phyloP scores from a whole-genome alignment of 2,797 vertebrate species.

The Philypnodon macrostomus region DNA sequence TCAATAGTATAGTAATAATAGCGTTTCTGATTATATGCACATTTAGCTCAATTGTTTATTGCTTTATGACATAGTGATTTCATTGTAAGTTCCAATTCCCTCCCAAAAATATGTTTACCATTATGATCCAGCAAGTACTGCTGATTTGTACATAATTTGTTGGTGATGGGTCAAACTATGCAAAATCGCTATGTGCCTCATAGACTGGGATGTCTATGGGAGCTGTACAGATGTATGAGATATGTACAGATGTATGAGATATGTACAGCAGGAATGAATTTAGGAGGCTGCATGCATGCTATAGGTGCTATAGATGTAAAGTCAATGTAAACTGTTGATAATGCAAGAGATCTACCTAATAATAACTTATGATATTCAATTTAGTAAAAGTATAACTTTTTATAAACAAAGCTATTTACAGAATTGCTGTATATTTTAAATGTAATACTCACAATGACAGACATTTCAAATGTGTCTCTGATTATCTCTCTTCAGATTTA shows the following conservation, averaged over 20 bases:
- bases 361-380: no score
- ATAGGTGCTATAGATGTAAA: slow-evolving; percentile 29
- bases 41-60: no score
- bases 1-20: no score
- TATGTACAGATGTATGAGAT: slow-evolving; percentile 20
- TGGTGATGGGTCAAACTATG: slow-evolving; percentile 32
- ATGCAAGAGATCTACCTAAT: no score
- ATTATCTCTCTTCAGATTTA: slow-evolving; percentile 79
- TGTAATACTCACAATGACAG: no score
- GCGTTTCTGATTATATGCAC: no score
- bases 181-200: slow-evolving; percentile 33
- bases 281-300: slow-evolving; percentile 31
- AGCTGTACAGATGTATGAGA: slow-evolving; percentile 20
- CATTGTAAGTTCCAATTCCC: no score
- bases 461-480: slow-evolving; percentile 4
- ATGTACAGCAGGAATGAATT: slow-evolving; percentile 23
- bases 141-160: slow-evolving; percentile 5
- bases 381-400: no score
- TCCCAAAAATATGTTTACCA: no score
- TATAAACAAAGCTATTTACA: no score
- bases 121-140: slow-evolving; percentile 3
- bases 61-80: no score
- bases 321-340: not conserved
- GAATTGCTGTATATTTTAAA: no score
- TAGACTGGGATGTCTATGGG: slow-evolving; percentile 38